Conservation (phyloP, 2,797 vertebrate genomes). For the Philypnodon macrostomus region DNA sequence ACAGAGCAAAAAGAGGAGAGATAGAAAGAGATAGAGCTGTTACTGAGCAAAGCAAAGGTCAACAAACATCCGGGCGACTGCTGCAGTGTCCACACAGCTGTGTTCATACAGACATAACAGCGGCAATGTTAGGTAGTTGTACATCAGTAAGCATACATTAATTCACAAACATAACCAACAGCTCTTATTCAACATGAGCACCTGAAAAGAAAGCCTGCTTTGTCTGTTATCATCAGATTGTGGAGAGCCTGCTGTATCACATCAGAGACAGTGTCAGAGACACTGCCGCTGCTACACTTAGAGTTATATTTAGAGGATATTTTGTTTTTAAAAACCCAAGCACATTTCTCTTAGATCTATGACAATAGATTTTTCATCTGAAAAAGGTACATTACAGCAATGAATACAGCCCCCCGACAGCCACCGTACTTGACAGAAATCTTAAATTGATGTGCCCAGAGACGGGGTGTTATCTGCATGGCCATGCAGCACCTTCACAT, state of each 20-base stretch:
- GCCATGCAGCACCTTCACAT: constrained; percentile 50
- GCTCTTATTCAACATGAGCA: too few relatives aligned
- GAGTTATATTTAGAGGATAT: constrained; percentile 42
- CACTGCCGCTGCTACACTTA: constrained; percentile 19
- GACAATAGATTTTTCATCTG: constrained; percentile 49
- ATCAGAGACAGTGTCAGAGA: constrained; percentile 36
- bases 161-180: constrained; percentile 6
- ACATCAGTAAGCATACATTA: background rate
- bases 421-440: constrained; percentile 48
- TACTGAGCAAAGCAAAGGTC: constrained; percentile 66
- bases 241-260: constrained; percentile 8
- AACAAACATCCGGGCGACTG: constrained; percentile 42
- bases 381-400: constrained; percentile 35
- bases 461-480: constrained; percentile 52
- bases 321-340: constrained; percentile 44
- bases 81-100: constrained; percentile 22
- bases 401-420: constrained; percentile 23
- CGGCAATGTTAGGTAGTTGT: constrained; percentile 1
- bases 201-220: background rate
- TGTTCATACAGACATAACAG: constrained; percentile 3
- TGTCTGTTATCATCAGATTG: constrained; percentile 20
- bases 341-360: constrained; percentile 39
- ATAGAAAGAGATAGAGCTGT: constrained; percentile 48
- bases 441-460: constrained; percentile 50
- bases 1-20: constrained; percentile 42